Percentiles rank a stretch among this genome's conserved stretches.
These are phyloP conservation scores for Brachyhypopomus gauderio DNA, from an alignment of 2,113 vertebrate species.

Conservation along the genomic window DNA sequence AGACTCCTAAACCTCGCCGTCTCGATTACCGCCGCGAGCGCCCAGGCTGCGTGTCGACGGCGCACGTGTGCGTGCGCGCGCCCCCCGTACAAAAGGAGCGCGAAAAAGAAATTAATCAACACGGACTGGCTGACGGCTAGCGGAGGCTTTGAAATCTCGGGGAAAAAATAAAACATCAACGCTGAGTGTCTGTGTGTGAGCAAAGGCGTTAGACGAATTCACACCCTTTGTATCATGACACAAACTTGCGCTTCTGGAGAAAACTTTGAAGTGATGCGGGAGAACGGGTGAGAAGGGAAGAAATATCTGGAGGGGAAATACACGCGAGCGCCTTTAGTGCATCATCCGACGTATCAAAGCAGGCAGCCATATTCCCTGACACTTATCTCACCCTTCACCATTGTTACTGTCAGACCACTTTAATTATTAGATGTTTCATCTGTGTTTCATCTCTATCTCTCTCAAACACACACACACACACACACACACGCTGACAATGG, in stretches of 20 bases:
- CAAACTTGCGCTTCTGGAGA: neutral
- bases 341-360: no score
- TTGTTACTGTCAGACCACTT: neutral
- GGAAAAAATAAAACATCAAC: neutral
- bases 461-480: slow-evolving; percentile 1
- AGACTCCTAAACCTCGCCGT: slow-evolving; percentile 38
- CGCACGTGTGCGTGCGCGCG: neutral
- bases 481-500: slow-evolving; percentile 17
- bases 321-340: no score
- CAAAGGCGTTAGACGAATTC: neutral
- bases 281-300: no score
- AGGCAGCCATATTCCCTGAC: no score
- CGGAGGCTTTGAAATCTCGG: neutral
- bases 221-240: neutral
- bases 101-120: slow-evolving; percentile 44
- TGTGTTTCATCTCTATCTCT: neutral
- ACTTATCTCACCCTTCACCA: neutral
- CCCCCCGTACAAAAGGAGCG: slow-evolving; percentile 2
- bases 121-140: neutral
- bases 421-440: neutral
- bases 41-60: slow-evolving; percentile 28
- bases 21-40: slow-evolving; percentile 40
- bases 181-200: neutral
- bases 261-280: no score
- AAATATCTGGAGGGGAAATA: no score